These are phyloP conservation scores for Ophion slaviceki DNA, from an alignment of 2,888 invertebrate species.

Conservation along the genomic window DNA sequence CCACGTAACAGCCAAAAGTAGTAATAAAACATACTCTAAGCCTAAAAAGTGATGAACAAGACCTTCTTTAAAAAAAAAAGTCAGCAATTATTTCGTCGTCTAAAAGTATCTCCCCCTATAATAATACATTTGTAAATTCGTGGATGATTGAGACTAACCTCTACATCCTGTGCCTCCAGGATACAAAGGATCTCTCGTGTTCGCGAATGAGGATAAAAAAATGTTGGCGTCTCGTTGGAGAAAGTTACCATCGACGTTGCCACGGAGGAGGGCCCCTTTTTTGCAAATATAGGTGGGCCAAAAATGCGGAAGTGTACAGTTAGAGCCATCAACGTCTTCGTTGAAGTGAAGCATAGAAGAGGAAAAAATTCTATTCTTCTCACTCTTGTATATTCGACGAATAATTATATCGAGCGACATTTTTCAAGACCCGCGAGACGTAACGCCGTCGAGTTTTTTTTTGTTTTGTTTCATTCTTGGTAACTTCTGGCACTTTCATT, in stretches of 20 bases:
- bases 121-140: not conserved
- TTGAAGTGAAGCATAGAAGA: not conserved
- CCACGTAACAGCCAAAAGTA: no score
- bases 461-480: not conserved
- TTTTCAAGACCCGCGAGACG: not conserved
- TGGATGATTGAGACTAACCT: not conserved
- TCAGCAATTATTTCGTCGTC: no score
- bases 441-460: not conserved
- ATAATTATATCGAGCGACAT: not conserved
- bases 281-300: not conserved
- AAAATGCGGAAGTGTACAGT: not conserved
- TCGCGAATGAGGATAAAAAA: not conserved
- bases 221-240: conserved; percentile 33
- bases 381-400: not conserved
- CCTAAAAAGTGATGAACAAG: no score
- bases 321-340: not conserved
- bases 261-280: conserved; percentile 34
- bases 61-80: no score
- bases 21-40: no score
- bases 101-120: no score
- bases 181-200: not conserved
- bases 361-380: not conserved
- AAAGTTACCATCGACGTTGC: conserved; percentile 51
- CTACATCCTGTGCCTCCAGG: not conserved
- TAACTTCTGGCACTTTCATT: not conserved